Percentiles rank a stretch among this genome's conserved stretches.
Conservation (phyloP, 2,888 invertebrate genomes). For the Maniola hyperantus region DNA sequence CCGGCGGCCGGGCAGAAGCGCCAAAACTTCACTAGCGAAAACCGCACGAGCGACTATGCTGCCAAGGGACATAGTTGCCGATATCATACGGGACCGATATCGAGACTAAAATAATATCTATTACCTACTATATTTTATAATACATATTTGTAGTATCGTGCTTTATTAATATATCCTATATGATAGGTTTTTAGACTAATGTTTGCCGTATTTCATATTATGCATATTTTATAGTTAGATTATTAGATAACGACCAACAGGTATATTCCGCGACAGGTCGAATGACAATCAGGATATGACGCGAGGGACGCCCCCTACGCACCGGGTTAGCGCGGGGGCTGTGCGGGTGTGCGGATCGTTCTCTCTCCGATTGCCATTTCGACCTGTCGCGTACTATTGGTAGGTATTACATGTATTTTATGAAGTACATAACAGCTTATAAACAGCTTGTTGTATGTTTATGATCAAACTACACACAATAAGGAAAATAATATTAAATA, state of each 20-base stretch:
- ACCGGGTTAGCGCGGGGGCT: no score
- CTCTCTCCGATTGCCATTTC: no score
- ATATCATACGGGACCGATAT: slow-evolving; percentile 73
- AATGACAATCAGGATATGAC: no score
- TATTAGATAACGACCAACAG: no score
- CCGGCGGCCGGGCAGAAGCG: slow-evolving; percentile 68
- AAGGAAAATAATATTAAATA: no score
- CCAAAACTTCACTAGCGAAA: slow-evolving; percentile 67
- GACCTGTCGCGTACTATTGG: no score
- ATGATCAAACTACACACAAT: no score
- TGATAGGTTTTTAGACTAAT: slow-evolving; percentile 6
- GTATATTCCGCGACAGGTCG: no score
- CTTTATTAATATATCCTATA: slow-evolving; percentile 8
- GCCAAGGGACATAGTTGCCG: slow-evolving; percentile 73
- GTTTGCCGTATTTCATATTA: not conserved
- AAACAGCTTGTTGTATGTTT: not conserved
- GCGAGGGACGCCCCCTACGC: no score
- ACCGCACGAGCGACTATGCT: slow-evolving; percentile 76
- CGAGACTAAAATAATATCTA: slow-evolving; percentile 10
- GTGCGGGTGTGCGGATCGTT: no score
- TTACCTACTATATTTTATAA: no score
- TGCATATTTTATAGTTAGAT: not conserved
- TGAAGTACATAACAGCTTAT: not conserved
- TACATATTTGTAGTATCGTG: not conserved
- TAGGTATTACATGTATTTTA: no score